phyloP scores from a whole-genome alignment of 2,797 vertebrate genomes.

The Zalophus californianus region DNA sequence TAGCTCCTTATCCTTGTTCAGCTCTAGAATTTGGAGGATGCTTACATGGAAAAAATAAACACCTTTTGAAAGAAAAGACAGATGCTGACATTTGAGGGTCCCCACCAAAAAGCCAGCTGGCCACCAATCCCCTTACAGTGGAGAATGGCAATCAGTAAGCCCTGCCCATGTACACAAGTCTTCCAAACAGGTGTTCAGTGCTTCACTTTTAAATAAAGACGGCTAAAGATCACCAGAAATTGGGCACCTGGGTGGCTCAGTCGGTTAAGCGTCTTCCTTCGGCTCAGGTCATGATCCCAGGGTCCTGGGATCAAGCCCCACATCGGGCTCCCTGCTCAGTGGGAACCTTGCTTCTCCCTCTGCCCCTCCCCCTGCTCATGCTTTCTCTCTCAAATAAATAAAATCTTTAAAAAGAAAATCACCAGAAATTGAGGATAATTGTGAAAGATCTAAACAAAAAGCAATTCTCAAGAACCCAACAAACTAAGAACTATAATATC shows the following conservation, averaged over 20 bases:
- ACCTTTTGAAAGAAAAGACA: not conserved
- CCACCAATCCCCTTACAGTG: not conserved
- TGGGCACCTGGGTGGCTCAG: too few relatives aligned
- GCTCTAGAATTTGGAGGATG: not conserved
- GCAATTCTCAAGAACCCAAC: not conserved
- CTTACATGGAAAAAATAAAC: conserved; percentile 24
- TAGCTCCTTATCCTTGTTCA: not conserved
- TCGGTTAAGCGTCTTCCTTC: too few relatives aligned
- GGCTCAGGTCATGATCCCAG: too few relatives aligned
- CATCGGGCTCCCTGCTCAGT: too few relatives aligned
- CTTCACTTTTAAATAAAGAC: not conserved
- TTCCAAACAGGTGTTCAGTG: conserved; percentile 14
- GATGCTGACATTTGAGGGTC: not conserved
- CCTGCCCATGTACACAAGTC: not conserved
- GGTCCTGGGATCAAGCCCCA: too few relatives aligned
- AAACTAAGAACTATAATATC: not conserved
- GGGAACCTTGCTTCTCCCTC: too few relatives aligned
- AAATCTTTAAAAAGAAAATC: too few relatives aligned
- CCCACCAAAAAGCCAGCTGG: not conserved
- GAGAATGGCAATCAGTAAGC: not conserved
- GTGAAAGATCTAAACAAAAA: conserved; percentile 18
- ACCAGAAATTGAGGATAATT: not conserved
- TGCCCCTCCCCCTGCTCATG: too few relatives aligned
- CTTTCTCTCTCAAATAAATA: too few relatives aligned
- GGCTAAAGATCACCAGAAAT: not conserved